Conservation (phyloP, 1,140 invertebrate species). For the Drosophila neocordata region DNA sequence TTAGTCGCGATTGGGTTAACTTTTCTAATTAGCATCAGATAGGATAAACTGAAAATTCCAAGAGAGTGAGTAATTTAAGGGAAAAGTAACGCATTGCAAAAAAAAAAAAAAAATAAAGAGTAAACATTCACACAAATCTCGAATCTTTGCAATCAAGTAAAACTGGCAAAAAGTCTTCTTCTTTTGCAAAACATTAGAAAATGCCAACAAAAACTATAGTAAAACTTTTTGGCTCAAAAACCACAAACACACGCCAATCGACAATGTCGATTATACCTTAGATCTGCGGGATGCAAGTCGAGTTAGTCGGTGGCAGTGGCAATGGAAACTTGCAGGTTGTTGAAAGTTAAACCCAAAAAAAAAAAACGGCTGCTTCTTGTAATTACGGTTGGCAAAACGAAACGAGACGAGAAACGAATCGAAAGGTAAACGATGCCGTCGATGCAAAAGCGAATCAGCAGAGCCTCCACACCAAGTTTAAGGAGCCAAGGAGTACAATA, state of each 20-base stretch:
- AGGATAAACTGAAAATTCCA: conserved; percentile 17
- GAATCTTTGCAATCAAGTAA: conserved; percentile 51
- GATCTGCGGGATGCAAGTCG: conserved; percentile 5
- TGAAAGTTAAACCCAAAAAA: conserved; percentile 71
- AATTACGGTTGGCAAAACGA: conserved; percentile 71
- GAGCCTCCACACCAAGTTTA: not conserved
- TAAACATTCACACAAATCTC: conserved; percentile 43
- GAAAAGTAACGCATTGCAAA: conserved; percentile 36
- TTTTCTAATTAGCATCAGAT: conserved; percentile 71
- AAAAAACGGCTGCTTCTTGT: conserved; percentile 59
- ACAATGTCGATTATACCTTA: conserved; percentile 63
- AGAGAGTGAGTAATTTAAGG: conserved; percentile 30
- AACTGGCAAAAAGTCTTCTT: conserved; percentile 49
- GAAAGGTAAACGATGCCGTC: conserved; percentile 67
- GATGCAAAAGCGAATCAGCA: conserved; percentile 35
- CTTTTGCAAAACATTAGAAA: conserved; percentile 59
- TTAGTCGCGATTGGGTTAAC: conserved; percentile 50
- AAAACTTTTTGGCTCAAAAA: conserved; percentile 59
- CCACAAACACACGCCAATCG: conserved; percentile 64
- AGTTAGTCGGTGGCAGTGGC: not conserved
- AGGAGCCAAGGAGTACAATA: too few relatives aligned
- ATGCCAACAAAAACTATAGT: conserved; percentile 55
- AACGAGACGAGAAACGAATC: conserved; percentile 52
- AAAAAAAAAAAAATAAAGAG: too few relatives aligned
- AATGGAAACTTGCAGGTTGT: conserved; percentile 50